A percentile compares a stretch with the other conserved stretches of the same genome.
These are phyloP conservation scores for Grus americana DNA, from an alignment of 2,113 vertebrate genomes.

Conservation along the genomic window DNA sequence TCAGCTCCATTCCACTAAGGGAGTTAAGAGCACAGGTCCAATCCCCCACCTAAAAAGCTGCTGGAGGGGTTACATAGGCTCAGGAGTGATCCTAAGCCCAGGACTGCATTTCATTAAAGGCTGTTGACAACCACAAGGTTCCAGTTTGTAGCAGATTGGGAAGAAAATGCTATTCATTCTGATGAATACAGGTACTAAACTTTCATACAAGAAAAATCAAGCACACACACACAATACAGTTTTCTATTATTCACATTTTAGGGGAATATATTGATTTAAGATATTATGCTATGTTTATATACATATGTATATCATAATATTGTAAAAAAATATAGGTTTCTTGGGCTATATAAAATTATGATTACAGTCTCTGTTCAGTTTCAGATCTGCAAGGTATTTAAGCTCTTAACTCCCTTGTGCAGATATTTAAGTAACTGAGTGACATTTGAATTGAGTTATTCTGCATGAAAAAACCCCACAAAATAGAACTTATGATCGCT, in stretches of 20 bases:
- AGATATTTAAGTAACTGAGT: not conserved
- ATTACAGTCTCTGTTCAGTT: not conserved
- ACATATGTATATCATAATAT: not conserved
- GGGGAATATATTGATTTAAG: not conserved
- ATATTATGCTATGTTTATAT: not conserved
- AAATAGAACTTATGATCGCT: not conserved
- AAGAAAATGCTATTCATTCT: not conserved
- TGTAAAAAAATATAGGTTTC: not conserved
- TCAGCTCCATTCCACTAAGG: not conserved
- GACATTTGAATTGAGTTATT: not conserved
- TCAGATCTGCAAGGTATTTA: not conserved
- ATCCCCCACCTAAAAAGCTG: slow-evolving; percentile 22
- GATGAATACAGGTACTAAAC: not conserved
- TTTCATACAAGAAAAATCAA: not conserved
- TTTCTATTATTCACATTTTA: not conserved
- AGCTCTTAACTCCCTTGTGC: not conserved
- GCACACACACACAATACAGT: fast-evolving
- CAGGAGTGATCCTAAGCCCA: slow-evolving; percentile 4
- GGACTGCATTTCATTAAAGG: slow-evolving; percentile 20
- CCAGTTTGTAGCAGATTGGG: not conserved
- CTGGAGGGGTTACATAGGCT: slow-evolving; percentile 30
- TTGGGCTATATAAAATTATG: not conserved
- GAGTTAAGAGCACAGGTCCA: slow-evolving; percentile 7
- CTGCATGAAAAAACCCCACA: not conserved
- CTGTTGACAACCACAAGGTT: not conserved